A percentile compares a stretch with the other conserved stretches of the same genome.
Conservation (phyloP, 2,797 vertebrate species). For the Dipus sagitta region DNA sequence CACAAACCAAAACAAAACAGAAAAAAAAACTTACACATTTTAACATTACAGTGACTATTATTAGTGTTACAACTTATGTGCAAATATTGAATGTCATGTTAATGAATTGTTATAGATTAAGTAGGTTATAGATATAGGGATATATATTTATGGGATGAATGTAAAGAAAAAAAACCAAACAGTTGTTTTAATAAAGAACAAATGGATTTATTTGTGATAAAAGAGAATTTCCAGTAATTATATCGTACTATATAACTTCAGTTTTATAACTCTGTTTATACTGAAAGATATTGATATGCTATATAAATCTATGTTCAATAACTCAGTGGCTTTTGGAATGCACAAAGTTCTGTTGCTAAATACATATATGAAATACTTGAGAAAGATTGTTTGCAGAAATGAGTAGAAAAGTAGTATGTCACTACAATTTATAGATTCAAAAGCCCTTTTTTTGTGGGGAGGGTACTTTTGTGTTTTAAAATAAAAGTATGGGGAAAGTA, state of each 20-base stretch:
- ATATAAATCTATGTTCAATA: background rate
- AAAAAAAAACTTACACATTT: background rate
- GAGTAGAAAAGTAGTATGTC: background rate
- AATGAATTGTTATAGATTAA: slow-evolving; percentile 8
- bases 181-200: slow-evolving; percentile 30
- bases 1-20: no score
- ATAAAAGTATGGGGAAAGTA: slow-evolving; percentile 13
- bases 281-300: background rate
- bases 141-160: background rate
- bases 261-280: background rate
- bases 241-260: background rate
- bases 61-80: background rate
- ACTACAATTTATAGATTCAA: background rate
- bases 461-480: background rate
- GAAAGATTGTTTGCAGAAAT: slow-evolving; percentile 2
- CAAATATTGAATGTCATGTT: background rate
- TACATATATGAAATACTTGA: background rate
- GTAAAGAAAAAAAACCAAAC: background rate
- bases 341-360: slow-evolving; percentile 14
- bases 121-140: background rate
- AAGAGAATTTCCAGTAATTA: background rate
- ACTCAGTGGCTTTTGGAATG: background rate
- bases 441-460: background rate
- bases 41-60: background rate
- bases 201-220: background rate